These are phyloP conservation scores for Keiferia lycopersicella DNA, from an alignment of 2,888 invertebrate genomes.

Conservation along the genomic window DNA sequence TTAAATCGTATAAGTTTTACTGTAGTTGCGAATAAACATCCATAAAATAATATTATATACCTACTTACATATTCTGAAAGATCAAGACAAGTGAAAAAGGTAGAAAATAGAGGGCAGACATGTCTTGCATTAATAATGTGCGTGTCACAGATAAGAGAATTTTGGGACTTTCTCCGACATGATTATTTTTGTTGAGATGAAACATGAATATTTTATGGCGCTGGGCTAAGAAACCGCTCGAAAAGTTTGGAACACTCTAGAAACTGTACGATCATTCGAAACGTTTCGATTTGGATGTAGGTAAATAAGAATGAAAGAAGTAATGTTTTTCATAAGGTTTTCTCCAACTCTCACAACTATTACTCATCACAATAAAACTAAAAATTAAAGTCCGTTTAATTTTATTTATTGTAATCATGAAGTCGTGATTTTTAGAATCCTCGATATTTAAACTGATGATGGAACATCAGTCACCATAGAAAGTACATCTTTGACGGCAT, in stretches of 20 bases:
- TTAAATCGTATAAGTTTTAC: too few species aligned
- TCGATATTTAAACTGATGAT: too few species aligned
- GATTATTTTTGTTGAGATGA: constrained; percentile 44
- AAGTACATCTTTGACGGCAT: too few species aligned
- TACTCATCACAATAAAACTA: too few species aligned
- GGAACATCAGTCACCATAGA: too few species aligned
- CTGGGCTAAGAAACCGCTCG: constrained; percentile 20
- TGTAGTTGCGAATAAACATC: not conserved
- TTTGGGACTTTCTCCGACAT: constrained; percentile 37
- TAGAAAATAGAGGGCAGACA: constrained; percentile 21
- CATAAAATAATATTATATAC: not conserved
- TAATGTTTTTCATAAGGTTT: too few species aligned
- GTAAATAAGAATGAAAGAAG: not conserved
- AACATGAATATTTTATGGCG: constrained; percentile 49
- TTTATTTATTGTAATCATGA: too few species aligned
- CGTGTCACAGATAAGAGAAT: constrained; percentile 38
- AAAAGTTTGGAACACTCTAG: not conserved
- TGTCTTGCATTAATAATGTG: constrained; percentile 42
- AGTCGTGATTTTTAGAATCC: too few species aligned
- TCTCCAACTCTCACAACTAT: too few species aligned
- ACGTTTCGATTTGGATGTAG: not conserved
- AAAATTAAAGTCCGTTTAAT: too few species aligned
- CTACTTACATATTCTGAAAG: constrained; percentile 24
- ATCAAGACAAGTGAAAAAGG: constrained; percentile 28
- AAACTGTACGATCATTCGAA: not conserved